Base-by-base conservation (phyloP, 1,140 invertebrate species). In the Drosophila bipectinata region DNA sequence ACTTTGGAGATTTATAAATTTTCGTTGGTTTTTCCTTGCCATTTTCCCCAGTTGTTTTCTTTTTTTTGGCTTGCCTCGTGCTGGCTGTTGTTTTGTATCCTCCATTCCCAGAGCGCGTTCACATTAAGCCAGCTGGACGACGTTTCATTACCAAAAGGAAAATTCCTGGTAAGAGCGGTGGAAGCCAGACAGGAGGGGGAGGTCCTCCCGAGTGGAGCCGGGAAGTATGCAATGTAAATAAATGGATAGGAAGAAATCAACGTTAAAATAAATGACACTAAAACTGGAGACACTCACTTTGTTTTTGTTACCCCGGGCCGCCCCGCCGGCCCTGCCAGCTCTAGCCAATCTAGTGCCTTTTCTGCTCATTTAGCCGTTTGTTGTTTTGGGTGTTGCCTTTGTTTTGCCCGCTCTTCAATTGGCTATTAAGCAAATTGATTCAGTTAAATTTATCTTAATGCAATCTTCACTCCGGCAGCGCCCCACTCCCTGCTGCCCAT, bases 401-500 rank as follows among this genome's bases (percentile, higher is more conserved):
- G 58, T 59, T 80, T 54, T 66, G 51, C 83, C 71, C 78, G 83
- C 83, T 90, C 87, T 83, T 90, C 87, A 90, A 90, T 90, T 90
- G 87, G 87, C 87, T 90, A 90, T 90, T 90, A 90, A 90, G 87
- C 87, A 90, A 90, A 90, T 90, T 90, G 87, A 90, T 90, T 90
- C 87, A 90, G 87, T 90, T 90, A 90, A 90, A 90, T 90, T 90
- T 90, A 90, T 90, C 87, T 90, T 90, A 90, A 90, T 90, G 87
- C 87, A 90, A 90, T 90, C 87, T 90, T 67, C 77, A 75, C 77
- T 88, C 73, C 32, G 47, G 60, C 34, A 3, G 10, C 34, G 10
- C 34, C 49, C 8, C 5, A 24, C 10, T 44, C 45, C 18, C 26
- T 26, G n/a, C 39, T 9, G 12, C 12, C 34, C 59, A 44, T 67